A percentile compares a stretch with the other conserved stretches of the same genome.
Conservation (phyloP, 2,888 invertebrate species). For the Bruchidius siliquastri region DNA sequence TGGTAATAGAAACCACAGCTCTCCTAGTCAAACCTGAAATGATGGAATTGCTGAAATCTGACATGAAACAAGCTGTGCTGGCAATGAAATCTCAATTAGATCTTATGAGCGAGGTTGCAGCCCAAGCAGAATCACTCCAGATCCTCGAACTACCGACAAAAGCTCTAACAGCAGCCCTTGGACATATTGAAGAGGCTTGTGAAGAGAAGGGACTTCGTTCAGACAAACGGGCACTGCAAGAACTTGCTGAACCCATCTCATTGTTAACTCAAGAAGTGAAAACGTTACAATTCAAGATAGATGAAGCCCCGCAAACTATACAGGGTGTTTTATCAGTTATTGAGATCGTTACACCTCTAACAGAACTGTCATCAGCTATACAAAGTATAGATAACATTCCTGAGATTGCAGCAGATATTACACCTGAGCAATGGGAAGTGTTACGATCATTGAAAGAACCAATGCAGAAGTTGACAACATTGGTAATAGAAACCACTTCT, state of each 20-base stretch:
- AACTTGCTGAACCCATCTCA: background rate
- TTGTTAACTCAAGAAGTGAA: background rate
- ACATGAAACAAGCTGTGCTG: slow-evolving; percentile 16
- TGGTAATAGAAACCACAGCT: slow-evolving; percentile 18
- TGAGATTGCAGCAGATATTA: background rate
- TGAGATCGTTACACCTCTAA: background rate
- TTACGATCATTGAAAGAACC: background rate
- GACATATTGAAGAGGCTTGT: background rate
- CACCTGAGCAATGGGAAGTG: background rate
- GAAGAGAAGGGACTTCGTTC: background rate
- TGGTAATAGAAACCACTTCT: slow-evolving; percentile 18
- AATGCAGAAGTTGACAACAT: slow-evolving; percentile 6
- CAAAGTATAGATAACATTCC: background rate
- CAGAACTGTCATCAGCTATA: background rate
- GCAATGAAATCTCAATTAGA: slow-evolving; percentile 19
- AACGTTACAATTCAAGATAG: background rate
- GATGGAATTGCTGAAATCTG: slow-evolving; percentile 15
- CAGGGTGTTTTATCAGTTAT: background rate
- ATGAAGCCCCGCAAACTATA: background rate
- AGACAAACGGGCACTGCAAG: background rate
- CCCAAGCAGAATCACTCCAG: background rate
- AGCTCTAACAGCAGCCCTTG: background rate
- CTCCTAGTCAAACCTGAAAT: slow-evolving; percentile 16
- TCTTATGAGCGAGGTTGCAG: background rate
- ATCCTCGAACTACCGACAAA: background rate